Evolutionary conservation across 2,113 vertebrate species (phyloP).

Genomic region (Sciurus niger): DNA sequence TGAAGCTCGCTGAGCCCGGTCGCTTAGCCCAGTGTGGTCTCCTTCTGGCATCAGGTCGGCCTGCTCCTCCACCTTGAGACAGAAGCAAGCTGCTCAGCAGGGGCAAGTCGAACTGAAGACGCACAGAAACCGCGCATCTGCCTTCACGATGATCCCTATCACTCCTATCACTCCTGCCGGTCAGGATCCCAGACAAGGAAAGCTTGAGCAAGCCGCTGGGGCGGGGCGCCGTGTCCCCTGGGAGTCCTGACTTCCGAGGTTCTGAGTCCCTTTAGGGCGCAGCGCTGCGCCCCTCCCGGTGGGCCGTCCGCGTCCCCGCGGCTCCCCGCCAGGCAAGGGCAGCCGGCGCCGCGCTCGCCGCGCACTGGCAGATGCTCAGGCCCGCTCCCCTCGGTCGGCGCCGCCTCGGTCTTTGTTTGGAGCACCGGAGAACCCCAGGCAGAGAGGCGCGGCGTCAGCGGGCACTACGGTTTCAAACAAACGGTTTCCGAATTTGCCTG

Average conservation of each 20-base stretch:
- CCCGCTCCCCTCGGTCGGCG: not conserved
- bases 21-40: not conserved
- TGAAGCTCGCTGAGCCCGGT: not conserved
- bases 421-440: not conserved
- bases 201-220: not conserved
- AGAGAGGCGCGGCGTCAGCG: not conserved
- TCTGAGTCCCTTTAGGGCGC: not conserved
- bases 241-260: not conserved
- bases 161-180: not conserved
- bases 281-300: rapidly evolving
- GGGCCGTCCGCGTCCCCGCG: not conserved
- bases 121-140: not conserved
- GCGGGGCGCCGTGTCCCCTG: not conserved
- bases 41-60: not conserved
- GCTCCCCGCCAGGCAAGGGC: not conserved
- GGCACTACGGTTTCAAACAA: conserved; percentile 40
- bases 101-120: not conserved
- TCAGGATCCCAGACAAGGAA: not conserved
- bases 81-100: not conserved
- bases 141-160: not conserved
- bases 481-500: not conserved
- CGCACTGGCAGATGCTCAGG: not conserved
- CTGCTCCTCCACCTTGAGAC: not conserved
- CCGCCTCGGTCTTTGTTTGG: conserved; percentile 69
- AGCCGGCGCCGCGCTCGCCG: not conserved